Evolutionary conservation across 2,888 invertebrate genomes (phyloP), one percentile per base, ranked within the genome.

Genomic region (Clanis bilineata): DNA sequence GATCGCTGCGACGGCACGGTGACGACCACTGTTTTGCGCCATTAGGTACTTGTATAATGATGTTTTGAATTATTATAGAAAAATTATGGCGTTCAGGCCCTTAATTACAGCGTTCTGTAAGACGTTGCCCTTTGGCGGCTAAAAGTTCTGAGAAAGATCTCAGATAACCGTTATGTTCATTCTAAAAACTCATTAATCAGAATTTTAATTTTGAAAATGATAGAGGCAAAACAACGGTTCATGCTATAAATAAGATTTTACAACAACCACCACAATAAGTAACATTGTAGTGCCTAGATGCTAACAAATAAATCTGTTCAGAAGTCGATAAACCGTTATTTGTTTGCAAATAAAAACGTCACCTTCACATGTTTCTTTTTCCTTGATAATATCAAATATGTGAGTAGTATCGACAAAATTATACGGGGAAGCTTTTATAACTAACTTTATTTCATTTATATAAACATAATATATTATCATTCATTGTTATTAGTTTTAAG

Each of bases 21-120:
- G 82, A 78, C 81, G 79, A 78, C 74, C 80, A 76, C 79, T 76
- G 80, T 79, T 85, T 86, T 85, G 85, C 83, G 77, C 82, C 82
- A 85, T 84, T 82, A n/a, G n/a, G n/a, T n/a, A 85, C 76, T 73
- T 75, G 73, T 85, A 83, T 85, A 83, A 86, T 85, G 74, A 78
- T 85, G 76, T 84, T 86, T 82, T 81, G 77, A 80, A 84, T 83
- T 81, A 83, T 82, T 83, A 79, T 80, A 80, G 73, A 82, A 80
- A 85, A 81, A 80, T 75, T 74, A 79, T 68, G 71, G 69, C 66
- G 62, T 67, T 62, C 73, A 68, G 72, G 66, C 64, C 77, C 79
- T 74, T 76, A 39, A 57, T 51, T 60, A 62, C 64, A 66, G 68
- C 62, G 71, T 78, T 79, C 72, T 72, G 70, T 66, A 71, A 74